Percentiles rank a stretch among this genome's conserved stretches.
Conservation (phyloP, 2,797 vertebrate species). For the Propithecus deckenii region DNA sequence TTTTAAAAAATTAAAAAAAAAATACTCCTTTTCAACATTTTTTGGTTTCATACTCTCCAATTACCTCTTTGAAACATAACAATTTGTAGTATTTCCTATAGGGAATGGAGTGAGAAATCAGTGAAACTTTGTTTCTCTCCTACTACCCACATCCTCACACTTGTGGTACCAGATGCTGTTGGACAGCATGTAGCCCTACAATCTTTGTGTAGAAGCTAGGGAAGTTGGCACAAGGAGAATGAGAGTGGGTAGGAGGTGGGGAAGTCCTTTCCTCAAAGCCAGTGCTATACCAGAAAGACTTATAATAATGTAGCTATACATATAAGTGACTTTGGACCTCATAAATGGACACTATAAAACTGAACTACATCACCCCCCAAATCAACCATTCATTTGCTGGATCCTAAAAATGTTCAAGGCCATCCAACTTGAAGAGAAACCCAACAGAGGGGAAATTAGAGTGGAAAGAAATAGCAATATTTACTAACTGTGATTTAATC, state of each 20-base stretch:
- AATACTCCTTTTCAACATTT: background rate
- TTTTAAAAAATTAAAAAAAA: no score
- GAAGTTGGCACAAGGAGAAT: background rate
- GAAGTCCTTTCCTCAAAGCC: background rate
- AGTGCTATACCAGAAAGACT: background rate
- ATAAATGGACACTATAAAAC: background rate
- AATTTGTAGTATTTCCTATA: background rate
- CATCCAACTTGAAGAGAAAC: background rate
- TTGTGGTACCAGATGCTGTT: background rate
- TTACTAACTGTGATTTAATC: background rate
- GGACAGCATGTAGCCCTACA: background rate
- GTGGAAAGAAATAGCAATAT: background rate
- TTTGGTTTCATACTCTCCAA: background rate
- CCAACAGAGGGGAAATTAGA: background rate
- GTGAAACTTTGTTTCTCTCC: background rate
- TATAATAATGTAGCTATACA: background rate
- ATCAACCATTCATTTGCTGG: background rate
- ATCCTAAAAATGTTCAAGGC: background rate
- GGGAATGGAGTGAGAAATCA: background rate
- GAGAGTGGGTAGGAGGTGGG: background rate
- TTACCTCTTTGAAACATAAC: background rate
- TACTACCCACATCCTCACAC: background rate
- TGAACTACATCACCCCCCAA: background rate
- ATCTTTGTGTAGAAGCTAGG: background rate
- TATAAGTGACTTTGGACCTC: background rate